Base-by-base conservation (phyloP, 2,113 vertebrate genomes). In the Artemisiospiza belli region DNA sequence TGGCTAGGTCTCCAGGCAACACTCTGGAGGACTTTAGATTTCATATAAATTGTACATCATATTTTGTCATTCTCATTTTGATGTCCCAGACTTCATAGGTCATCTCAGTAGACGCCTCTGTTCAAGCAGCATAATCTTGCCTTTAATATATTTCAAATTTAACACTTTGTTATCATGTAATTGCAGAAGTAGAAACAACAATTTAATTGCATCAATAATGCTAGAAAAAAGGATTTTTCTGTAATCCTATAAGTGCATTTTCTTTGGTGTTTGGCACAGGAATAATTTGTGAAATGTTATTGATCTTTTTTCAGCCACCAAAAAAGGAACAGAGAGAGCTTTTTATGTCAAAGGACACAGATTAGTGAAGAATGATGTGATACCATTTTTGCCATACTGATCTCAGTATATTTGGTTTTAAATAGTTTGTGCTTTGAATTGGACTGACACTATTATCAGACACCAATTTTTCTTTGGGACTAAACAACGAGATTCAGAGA, bases 341-440 rank as follows among this genome's bases (percentile, higher is more conserved):
- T 84, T 91, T 84, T 39, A 16, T 49, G 46, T 89, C 44, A 84
- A 77, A 87, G 19, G n/a, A 84, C 47, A 70, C 4, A 43, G 55
- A 82, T 35, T 25, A 14, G 52, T 80, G 77, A 83, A 79, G 54
- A 82, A 90, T 72, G 9, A 57, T 91, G 47, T 51, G 52, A 76
- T 31, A 49, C 8, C 8, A 2, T 37, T 97, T 91, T 94, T 87
- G 31, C 33, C 27, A 54, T 52, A 74, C 52, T 88, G 61, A 79
- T 94, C 72, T 89, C 70, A 78, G 6, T 33, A 82, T 64, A 95
- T 86, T 96, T 95, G 74, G 9, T 90, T 96, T 97, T 97, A 88
- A 95, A 79, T 86, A 96, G 76, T 59, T 95, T 93, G 51, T 92
- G 39, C 82, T 97, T 97, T 49, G 93, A 68, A 96, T 93, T 92